These are phyloP conservation scores for Datnioides undecimradiatus DNA, from an alignment of 2,113 vertebrate genomes.

Conservation along the genomic window DNA sequence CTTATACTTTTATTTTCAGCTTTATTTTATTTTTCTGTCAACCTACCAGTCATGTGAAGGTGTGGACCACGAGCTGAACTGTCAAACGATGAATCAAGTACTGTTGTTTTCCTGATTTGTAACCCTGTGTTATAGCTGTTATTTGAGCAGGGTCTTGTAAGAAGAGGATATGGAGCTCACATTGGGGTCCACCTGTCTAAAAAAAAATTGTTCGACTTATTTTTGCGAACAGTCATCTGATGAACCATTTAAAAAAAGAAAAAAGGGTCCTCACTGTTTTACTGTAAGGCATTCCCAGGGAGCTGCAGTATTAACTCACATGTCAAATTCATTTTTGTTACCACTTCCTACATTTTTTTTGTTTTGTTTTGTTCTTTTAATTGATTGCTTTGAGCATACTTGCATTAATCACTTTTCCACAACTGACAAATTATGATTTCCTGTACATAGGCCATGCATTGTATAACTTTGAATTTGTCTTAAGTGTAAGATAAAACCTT, in stretches of 20 bases:
- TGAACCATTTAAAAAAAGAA: slow-evolving; percentile 12
- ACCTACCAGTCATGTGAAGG: slow-evolving; percentile 36
- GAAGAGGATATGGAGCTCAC: slow-evolving; percentile 50
- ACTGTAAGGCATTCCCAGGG: slow-evolving; percentile 54
- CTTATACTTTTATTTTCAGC: slow-evolving; percentile 40
- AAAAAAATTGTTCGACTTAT: not conserved
- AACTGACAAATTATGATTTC: slow-evolving; percentile 49
- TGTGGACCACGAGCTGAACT: slow-evolving; percentile 49
- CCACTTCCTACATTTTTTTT: slow-evolving; percentile 16
- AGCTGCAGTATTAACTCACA: slow-evolving; percentile 71
- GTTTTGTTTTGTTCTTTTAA: slow-evolving; percentile 37
- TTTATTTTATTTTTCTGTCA: slow-evolving; percentile 44
- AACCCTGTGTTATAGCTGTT: slow-evolving; percentile 10
- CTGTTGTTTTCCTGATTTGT: slow-evolving; percentile 42
- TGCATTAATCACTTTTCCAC: slow-evolving; percentile 29
- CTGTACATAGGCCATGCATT: slow-evolving; percentile 74
- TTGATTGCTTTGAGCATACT: slow-evolving; percentile 36
- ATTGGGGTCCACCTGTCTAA: slow-evolving; percentile 49
- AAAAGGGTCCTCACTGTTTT: slow-evolving; percentile 15
- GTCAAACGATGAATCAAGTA: slow-evolving; percentile 35
- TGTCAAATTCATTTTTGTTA: slow-evolving; percentile 42
- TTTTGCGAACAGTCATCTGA: slow-evolving; percentile 22
- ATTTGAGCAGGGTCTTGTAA: slow-evolving; percentile 33
- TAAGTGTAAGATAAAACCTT: slow-evolving; percentile 74
- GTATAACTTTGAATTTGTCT: slow-evolving; percentile 68